Conservation (phyloP, 2,113 vertebrate species). For the Daboia siamensis region DNA sequence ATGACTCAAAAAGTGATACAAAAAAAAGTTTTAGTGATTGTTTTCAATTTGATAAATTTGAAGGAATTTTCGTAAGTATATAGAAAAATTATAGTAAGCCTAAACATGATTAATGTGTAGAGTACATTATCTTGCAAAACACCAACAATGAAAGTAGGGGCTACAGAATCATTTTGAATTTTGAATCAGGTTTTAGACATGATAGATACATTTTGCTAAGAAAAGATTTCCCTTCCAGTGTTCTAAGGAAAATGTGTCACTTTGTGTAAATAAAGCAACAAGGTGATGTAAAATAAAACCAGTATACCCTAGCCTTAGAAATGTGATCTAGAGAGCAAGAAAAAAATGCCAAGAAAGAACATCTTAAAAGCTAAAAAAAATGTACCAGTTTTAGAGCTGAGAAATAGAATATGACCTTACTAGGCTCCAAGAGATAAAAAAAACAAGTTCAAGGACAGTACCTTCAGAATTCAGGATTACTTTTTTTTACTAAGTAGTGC, state of each 20-base stretch:
- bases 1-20: neutral
- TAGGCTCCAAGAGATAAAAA: neutral
- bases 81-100: neutral
- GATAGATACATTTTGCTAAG: too few species aligned
- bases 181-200: too few species aligned
- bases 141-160: neutral
- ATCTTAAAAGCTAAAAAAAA: neutral
- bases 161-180: too few species aligned
- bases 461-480: neutral
- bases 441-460: neutral
- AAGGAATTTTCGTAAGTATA: neutral
- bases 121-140: neutral
- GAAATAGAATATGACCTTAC: neutral
- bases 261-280: neutral
- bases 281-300: neutral
- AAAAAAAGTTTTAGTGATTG: neutral
- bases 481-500: neutral
- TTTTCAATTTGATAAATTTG: neutral
- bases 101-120: neutral
- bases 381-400: neutral
- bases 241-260: neutral
- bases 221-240: too few species aligned
- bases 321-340: neutral
- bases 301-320: neutral
- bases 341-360: neutral